Evolutionary conservation across 2,113 vertebrate species (phyloP).

Genomic region (human (Homo sapiens)): DNA sequence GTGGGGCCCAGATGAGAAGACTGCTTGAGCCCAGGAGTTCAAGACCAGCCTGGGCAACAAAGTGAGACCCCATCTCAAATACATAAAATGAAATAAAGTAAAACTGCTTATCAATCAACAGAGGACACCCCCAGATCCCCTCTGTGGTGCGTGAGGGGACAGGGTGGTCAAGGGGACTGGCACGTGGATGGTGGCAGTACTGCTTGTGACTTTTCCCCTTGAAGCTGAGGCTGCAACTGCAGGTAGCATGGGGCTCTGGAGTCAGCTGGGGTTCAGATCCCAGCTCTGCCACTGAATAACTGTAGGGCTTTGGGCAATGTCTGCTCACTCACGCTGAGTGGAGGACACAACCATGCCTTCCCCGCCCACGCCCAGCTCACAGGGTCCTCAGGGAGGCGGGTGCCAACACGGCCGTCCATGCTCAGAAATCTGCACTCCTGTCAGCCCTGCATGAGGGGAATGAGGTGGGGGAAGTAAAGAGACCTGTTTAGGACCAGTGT

Average conservation of each 20-base stretch:
- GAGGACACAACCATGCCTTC: not conserved
- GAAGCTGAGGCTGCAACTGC: not conserved
- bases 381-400: not conserved
- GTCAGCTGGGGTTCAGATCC: not conserved
- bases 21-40: no score
- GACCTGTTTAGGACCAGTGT: not conserved
- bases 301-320: not conserved
- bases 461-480: not conserved
- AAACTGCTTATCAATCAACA: not conserved
- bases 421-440: not conserved
- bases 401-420: accelerated
- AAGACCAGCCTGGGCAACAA: no score
- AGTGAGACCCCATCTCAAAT: no score
- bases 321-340: accelerated
- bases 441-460: not conserved
- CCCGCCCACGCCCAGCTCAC: not conserved
- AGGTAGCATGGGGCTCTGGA: not conserved
- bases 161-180: not conserved
- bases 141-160: accelerated
- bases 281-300: not conserved
- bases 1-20: no score
- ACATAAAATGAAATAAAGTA: no score
- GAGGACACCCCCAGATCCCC: not conserved
- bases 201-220: not conserved
- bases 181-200: not conserved